phyloP scores from a whole-genome alignment of 2,113 vertebrate genomes.

The Felis catus region F.catus_Fca126_mat1.0 CM031411.1:38924501-38925000 shows the following conservation, averaged over 20 bases:
- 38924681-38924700: neutral
- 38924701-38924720: neutral
- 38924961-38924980: neutral
- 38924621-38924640: neutral
- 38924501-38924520: neutral
- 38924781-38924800: neutral
- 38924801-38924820: neutral
- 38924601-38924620: neutral
- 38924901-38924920: neutral
- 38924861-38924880: neutral
- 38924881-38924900: neutral
- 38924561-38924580: neutral
- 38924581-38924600: neutral
- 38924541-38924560: neutral
- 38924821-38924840: neutral
- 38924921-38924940: neutral
- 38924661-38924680: neutral
- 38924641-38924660: neutral
- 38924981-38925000: constrained; percentile 10
- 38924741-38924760: neutral
- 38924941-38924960: neutral
- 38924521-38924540: neutral
- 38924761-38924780: neutral
- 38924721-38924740: neutral
- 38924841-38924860: neutral